These are phyloP conservation scores for Syngnathus acus DNA, from an alignment of 2,797 vertebrate genomes.

Conservation along the genomic window DNA sequence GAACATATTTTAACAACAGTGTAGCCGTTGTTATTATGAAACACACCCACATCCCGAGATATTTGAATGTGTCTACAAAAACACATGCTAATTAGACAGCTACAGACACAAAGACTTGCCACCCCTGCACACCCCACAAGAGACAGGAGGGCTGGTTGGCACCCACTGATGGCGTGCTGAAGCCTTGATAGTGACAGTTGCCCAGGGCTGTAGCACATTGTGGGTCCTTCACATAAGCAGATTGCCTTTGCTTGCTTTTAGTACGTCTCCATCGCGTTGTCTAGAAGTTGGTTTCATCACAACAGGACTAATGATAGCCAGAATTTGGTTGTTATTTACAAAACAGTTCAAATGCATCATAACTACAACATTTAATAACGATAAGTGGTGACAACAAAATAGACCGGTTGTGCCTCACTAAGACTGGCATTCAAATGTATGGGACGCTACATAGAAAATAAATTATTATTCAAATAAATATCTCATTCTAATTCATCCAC, in stretches of 20 bases:
- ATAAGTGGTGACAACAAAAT: not conserved
- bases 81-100: constrained; percentile 38
- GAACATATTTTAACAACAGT: constrained; percentile 9
- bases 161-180: constrained; percentile 36
- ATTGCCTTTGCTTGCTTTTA: not conserved
- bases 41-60: constrained; percentile 11
- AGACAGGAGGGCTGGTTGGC: constrained; percentile 37
- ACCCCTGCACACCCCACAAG: constrained; percentile 19
- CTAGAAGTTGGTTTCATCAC: not conserved
- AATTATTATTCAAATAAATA: not conserved
- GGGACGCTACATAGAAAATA: not conserved
- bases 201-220: constrained; percentile 17
- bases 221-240: constrained; percentile 10
- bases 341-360: not conserved
- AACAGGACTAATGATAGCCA: not conserved
- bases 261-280: not conserved
- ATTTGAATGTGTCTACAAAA: constrained; percentile 21
- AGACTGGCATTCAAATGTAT: not conserved
- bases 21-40: constrained; percentile 5
- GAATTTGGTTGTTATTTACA: not conserved
- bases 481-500: not conserved
- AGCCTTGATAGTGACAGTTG: constrained; percentile 33
- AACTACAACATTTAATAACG: not conserved
- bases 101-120: constrained; percentile 18
- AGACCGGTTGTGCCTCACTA: not conserved